Conservation (phyloP, 1,140 invertebrate species). For the Carcinoscorpius rotundicauda region DNA sequence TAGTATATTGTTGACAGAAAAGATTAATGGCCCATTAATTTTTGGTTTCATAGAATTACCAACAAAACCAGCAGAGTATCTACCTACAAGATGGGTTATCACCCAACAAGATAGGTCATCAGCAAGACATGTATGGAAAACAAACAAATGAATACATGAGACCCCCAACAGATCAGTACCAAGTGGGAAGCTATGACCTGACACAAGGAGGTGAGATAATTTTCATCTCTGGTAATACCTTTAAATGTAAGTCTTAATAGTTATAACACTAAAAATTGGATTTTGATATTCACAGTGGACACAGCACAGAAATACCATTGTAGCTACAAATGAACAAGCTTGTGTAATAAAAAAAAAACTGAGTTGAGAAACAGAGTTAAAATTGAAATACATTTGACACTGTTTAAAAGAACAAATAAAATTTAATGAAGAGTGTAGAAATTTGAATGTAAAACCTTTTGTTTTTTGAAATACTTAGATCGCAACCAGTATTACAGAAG, state of each 20-base stretch:
- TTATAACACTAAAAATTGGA: neutral
- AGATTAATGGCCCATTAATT: too few species aligned
- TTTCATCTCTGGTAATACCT: neutral
- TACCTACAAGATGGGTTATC: conserved; percentile 14
- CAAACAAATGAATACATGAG: conserved; percentile 36
- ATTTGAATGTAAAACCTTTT: too few species aligned
- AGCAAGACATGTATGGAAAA: conserved; percentile 27
- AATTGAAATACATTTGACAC: too few species aligned
- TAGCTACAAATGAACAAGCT: conserved; percentile 15
- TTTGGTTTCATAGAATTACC: conserved; percentile 8
- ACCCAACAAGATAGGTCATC: conserved; percentile 17
- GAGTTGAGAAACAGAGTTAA: too few species aligned
- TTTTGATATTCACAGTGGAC: neutral
- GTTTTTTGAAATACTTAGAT: too few species aligned
- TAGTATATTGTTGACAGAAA: neutral
- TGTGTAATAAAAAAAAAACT: neutral
- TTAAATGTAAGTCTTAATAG: neutral
- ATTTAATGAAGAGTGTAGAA: too few species aligned
- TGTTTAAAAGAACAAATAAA: too few species aligned
- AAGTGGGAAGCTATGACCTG: conserved; percentile 16
- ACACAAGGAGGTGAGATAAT: conserved; percentile 14
- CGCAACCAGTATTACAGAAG: too few species aligned
- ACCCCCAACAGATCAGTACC: conserved; percentile 20
- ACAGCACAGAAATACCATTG: neutral
- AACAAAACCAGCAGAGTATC: conserved; percentile 13